A percentile compares a stretch with the other conserved stretches of the same genome.
phyloP scores from a whole-genome alignment of 1,140 invertebrate species.

The Drosophila parabipectinata region DNA sequence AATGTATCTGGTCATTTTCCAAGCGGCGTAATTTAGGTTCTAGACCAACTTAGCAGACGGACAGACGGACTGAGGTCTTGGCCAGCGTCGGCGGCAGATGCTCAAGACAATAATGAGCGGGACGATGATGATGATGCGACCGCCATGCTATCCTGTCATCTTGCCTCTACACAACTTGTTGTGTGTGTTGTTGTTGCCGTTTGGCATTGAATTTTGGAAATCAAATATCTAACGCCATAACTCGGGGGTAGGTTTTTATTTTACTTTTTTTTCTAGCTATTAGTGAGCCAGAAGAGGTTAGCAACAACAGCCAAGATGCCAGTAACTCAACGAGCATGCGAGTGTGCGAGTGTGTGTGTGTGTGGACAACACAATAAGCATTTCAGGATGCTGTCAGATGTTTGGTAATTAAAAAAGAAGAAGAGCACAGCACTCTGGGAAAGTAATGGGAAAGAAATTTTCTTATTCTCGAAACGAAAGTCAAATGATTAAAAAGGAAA shows the following conservation, averaged over 20 bases:
- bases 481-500: conserved; percentile 4
- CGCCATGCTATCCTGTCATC: conserved; percentile 61
- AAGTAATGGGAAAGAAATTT: conserved; percentile 44
- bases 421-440: conserved; percentile 20
- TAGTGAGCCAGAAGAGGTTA: conserved; percentile 64
- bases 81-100: conserved; percentile 49
- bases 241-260: conserved; percentile 54
- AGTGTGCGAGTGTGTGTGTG: conserved; percentile 25
- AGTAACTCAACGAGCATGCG: background rate
- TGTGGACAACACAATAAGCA: conserved; percentile 68
- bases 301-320: conserved; percentile 36
- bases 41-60: background rate
- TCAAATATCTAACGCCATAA: conserved; percentile 73
- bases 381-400: conserved; percentile 78
- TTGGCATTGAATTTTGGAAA: conserved; percentile 66
- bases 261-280: conserved; percentile 15
- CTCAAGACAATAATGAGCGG: conserved; percentile 42
- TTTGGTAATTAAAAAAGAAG: conserved; percentile 73
- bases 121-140: conserved; percentile 55
- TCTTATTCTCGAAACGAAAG: conserved; percentile 25
- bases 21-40: conserved; percentile 36
- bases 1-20: conserved; percentile 36
- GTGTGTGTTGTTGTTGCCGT: conserved; percentile 25
- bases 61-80: no score
- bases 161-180: conserved; percentile 5